A percentile compares a stretch with the other conserved stretches of the same genome.
These are phyloP conservation scores for Axinella damicornis DNA, from an alignment of 37 sponge, comb jelly and placozoan genomes.

Conservation along the genomic window DNA sequence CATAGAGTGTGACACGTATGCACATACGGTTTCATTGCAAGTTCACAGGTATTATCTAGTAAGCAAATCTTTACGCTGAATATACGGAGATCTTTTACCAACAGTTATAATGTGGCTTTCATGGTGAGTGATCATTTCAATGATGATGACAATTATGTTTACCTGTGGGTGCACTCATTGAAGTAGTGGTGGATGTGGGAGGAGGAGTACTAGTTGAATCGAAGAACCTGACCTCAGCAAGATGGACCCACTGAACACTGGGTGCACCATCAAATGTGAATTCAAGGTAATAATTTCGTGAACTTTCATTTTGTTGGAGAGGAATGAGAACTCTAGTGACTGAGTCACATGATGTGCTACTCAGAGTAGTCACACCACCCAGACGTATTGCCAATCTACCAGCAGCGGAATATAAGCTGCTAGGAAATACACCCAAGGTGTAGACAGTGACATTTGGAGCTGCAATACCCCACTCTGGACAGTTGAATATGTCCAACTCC, in stretches of 20 bases:
- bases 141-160: neutral
- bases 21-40: no score
- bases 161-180: neutral
- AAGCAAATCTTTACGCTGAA: no score
- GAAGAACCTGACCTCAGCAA: constrained; percentile 12
- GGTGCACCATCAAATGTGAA: no score
- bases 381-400: no score
- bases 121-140: no score
- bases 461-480: neutral
- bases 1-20: no score
- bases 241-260: constrained; percentile 3
- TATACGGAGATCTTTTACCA: no score
- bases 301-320: neutral
- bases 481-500: constrained; percentile 1
- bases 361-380: no score
- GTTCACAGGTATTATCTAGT: no score
- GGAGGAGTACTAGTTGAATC: neutral
- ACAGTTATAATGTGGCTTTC: no score
- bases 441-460: constrained; percentile 13
- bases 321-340: neutral
- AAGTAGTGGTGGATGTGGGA: neutral
- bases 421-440: neutral
- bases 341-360: constrained; percentile 1
- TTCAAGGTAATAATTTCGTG: no score
- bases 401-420: no score